These are phyloP conservation scores for Pluvianellus socialis DNA, from an alignment of 2,113 vertebrate genomes.

Conservation along the genomic window DNA sequence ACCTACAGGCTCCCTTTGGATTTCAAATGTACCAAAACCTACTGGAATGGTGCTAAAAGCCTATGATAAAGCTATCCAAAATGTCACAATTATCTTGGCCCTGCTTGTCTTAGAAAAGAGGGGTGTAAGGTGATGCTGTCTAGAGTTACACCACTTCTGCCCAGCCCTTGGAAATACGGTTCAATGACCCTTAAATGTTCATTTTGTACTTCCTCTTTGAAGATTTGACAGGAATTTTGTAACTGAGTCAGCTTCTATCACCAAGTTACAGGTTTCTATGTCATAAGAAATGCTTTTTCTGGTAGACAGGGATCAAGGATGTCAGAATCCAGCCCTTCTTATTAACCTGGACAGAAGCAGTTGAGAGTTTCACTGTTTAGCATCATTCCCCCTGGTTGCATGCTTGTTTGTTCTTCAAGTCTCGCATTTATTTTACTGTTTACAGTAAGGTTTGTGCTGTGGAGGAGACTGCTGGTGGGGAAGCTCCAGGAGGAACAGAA, in stretches of 20 bases:
- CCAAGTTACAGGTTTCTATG: neutral
- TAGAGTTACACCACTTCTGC: neutral
- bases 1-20: neutral
- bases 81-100: neutral
- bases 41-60: neutral
- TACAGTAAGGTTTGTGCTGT: neutral
- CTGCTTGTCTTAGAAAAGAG: neutral
- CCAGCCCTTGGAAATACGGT: neutral
- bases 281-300: neutral
- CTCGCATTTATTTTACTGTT: neutral
- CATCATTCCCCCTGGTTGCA: neutral
- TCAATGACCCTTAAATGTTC: neutral
- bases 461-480: neutral
- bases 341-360: neutral
- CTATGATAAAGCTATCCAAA: neutral
- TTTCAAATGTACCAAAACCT: neutral
- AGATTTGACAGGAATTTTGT: neutral
- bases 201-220: neutral
- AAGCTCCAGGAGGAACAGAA: constrained; percentile 2
- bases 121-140: neutral
- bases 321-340: neutral
- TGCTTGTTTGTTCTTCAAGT: neutral
- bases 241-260: neutral
- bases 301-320: neutral
- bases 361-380: neutral